These are phyloP conservation scores for Coilia nasus DNA, from an alignment of 2,797 vertebrate species.

Conservation along the genomic window DNA sequence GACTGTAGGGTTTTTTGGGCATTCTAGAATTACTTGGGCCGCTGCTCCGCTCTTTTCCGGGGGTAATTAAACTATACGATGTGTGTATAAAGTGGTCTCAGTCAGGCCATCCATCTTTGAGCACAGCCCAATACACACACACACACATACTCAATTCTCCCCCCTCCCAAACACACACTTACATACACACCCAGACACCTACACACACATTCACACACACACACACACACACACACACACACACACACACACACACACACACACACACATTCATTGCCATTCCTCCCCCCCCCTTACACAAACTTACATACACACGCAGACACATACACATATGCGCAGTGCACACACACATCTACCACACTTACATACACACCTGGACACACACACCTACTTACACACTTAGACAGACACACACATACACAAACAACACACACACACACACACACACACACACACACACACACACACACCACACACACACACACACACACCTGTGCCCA, in stretches of 20 bases:
- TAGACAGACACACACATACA: too few species aligned
- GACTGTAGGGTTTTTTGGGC: conserved; percentile 12
- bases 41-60: conserved; percentile 50
- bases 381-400: too few species aligned
- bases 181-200: conserved; percentile 26
- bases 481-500: background rate
- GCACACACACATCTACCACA: too few species aligned
- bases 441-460: background rate
- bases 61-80: conserved; percentile 66
- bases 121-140: conserved; percentile 43
- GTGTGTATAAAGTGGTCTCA: conserved; percentile 66
- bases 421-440: background rate
- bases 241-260: conserved; percentile 13
- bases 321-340: too few species aligned
- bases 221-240: background rate
- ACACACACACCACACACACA: conserved; percentile 17
- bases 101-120: conserved; percentile 68
- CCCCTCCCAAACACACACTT: conserved; percentile 18
- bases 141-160: conserved; percentile 33
- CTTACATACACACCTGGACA: too few species aligned
- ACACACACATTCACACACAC: background rate
- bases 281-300: too few species aligned
- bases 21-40: conserved; percentile 58
- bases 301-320: too few species aligned
- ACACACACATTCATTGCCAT: background rate